Evolutionary conservation across 2,888 invertebrate species (phyloP), one percentile per base, ranked within the genome.

Genomic region (Thalpophila matura): DNA sequence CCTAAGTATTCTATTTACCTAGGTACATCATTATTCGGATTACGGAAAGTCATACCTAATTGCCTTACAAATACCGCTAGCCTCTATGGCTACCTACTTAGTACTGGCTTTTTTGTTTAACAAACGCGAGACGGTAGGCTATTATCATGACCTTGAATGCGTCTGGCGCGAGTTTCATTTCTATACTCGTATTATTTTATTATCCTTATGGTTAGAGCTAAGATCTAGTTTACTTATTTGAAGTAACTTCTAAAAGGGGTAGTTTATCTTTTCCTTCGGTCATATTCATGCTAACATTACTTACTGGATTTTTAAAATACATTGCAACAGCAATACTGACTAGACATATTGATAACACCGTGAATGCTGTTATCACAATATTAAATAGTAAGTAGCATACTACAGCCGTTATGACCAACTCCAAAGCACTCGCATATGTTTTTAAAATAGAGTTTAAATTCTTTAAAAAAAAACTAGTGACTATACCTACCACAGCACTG

Each of bases 371-470:
- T 76, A 99, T 97, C 3, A 98, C 96, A 89, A 99, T 98, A 74
- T 96, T 96, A 88, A 99, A 99, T 47, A 99, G 91, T 47, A 98
- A 86, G 95, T 97, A 98, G 81, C 98, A 98, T 0, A 99, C 95
- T 12, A 99, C 94, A 0, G 99, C 99, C 0, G 99, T 99, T 82
- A 99, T 97, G 54, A 99, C 95, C 29, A 99, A 91, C 87, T 99
- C 99, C 79, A 99, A 93, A 12, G 99, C 99, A 92, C 98, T 98
- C 1, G 99, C 99, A 91, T 99, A 99, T 0, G 98, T 99, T 94
- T 99, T 99, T 54, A 99, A 94, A 84, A 99, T 99, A 0, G 99
- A 99, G 90, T 99, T 99, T 81, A 99, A 95, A 81, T 97, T 98
- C 89, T 98, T 98, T 22, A 99, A 94, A 87, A 99, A 99, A 89